Evolutionary conservation across 37 sponge, comb jelly and placozoan genomes (phyloP).

Genomic region (Crambe crambe): DNA sequence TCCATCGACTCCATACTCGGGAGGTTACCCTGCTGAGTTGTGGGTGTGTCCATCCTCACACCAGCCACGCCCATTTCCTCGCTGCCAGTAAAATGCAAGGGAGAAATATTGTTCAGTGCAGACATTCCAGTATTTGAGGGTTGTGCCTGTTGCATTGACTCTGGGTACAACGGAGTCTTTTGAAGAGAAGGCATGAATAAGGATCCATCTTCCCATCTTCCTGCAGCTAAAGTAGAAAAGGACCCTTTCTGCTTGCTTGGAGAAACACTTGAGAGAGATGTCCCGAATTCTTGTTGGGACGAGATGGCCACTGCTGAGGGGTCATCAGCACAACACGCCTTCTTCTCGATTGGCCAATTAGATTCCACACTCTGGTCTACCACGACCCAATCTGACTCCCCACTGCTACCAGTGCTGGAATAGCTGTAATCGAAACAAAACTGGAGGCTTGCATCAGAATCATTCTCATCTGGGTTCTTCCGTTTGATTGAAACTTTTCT

Average conservation of each 20-base stretch:
- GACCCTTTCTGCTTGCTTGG: not conserved
- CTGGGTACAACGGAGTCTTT: not conserved
- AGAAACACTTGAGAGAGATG: not conserved
- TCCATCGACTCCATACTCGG: not conserved
- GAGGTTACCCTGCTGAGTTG: too few species aligned
- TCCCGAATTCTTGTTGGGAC: not conserved
- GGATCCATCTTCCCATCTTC: not conserved
- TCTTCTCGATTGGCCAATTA: constrained; percentile 15
- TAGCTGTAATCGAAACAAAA: constrained; percentile 30
- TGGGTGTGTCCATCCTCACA: not conserved
- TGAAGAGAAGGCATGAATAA: not conserved
- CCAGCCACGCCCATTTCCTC: not conserved
- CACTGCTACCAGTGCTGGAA: constrained; percentile 34
- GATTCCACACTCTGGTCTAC: not conserved
- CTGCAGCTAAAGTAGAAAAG: not conserved
- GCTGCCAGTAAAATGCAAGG: too few species aligned
- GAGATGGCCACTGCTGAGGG: not conserved
- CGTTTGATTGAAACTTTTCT: constrained; percentile 24
- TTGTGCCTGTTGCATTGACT: not conserved
- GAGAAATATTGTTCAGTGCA: not conserved
- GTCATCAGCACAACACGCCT: constrained; percentile 13
- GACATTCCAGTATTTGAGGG: not conserved
- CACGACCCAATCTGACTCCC: constrained; percentile 23
- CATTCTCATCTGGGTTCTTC: constrained; percentile 3
- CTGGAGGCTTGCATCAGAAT: constrained; percentile 13